Base-by-base conservation (phyloP, 1,140 invertebrate genomes). In the Brevipalpus yothersi region DNA sequence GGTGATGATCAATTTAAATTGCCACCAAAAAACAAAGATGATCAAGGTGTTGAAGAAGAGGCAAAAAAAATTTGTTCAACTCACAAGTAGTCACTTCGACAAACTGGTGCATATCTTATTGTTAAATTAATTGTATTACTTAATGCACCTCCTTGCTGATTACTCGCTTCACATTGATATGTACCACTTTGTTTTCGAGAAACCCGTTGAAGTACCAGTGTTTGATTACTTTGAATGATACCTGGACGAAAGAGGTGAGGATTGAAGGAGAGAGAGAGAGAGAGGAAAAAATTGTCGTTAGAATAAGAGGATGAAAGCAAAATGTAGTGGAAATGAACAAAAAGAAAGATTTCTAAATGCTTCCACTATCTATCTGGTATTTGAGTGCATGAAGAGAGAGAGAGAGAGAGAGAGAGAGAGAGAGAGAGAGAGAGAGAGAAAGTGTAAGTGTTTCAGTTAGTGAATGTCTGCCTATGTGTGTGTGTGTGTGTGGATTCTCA, bases 81-180 rank as follows among this genome's bases (percentile, higher is more conserved):
- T 55, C 60, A 64, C 61, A 59, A 60, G 15, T 40, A 19, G 10
- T 43, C 51, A 49, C 10, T 55, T 12, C 21, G 39, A 56, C 63
- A 64, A 54, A 59, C 61, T 21, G 63, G 63, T 31, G 63, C 63
- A 53, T 63, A 61, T 41, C 61, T 84, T 65, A 90, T 80, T 76
- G 82, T 84, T 59, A 90, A 75, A 66, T n/a, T n/a, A 10, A 64
- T 60, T 41, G 61, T 13, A 54, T 64, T 64, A 45, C 61, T 63
- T 17, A 55, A 31, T 31, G 51, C 42, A 19, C 19, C 54, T 49
- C 67, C 67, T 42, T 68, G 67, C n/a, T 51, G 62, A 57, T 68
- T 68, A 4, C 59, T 53, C 0, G 65, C 67, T 15, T 65, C 62
- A 51, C 67, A 68, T 45, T 64, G 60, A 61, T 68, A 68, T 19